Evolutionary conservation across 1,140 invertebrate genomes (phyloP).

Genomic region (Diabrotica undecimpunctata): DNA sequence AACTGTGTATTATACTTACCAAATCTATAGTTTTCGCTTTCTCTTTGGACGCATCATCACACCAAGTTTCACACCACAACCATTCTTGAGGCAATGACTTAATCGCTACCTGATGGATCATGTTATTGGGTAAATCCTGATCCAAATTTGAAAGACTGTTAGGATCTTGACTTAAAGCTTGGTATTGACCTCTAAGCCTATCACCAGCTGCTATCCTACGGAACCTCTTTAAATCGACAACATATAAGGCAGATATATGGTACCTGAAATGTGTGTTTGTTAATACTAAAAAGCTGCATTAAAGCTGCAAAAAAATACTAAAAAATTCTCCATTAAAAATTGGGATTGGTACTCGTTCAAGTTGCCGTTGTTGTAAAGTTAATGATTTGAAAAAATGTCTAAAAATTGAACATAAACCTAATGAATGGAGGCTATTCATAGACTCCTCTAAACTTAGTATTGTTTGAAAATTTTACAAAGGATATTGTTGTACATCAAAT

Average conservation of each 20-base stretch:
- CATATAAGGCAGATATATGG: slow-evolving; percentile 97
- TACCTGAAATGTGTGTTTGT: slow-evolving; percentile 59
- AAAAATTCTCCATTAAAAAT: too few species aligned
- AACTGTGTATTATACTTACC: slow-evolving; percentile 51
- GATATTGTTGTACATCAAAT: too few species aligned
- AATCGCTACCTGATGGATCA: slow-evolving; percentile 99
- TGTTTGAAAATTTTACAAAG: too few species aligned
- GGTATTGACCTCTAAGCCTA: slow-evolving; percentile 92
- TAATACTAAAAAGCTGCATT: slow-evolving; percentile 60
- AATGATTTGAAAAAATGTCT: too few species aligned
- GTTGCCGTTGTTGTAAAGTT: too few species aligned
- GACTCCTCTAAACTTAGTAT: too few species aligned
- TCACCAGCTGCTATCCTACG: slow-evolving; percentile 97
- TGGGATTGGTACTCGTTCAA: too few species aligned
- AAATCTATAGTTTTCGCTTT: slow-evolving; percentile 98
- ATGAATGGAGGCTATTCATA: too few species aligned
- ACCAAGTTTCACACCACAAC: slow-evolving; percentile 99
- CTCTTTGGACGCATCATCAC: slow-evolving; percentile 83
- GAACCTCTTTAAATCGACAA: slow-evolving; percentile 93
- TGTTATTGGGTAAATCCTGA: slow-evolving; percentile 64
- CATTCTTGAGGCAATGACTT: slow-evolving; percentile 99
- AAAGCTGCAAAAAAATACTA: too few species aligned
- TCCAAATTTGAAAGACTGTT: slow-evolving; percentile 90
- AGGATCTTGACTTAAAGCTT: slow-evolving; percentile 89
- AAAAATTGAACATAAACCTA: too few species aligned